These are phyloP conservation scores for Coregonus clupeaformis DNA, from an alignment of 2,113 vertebrate genomes.

Conservation along the genomic window DNA sequence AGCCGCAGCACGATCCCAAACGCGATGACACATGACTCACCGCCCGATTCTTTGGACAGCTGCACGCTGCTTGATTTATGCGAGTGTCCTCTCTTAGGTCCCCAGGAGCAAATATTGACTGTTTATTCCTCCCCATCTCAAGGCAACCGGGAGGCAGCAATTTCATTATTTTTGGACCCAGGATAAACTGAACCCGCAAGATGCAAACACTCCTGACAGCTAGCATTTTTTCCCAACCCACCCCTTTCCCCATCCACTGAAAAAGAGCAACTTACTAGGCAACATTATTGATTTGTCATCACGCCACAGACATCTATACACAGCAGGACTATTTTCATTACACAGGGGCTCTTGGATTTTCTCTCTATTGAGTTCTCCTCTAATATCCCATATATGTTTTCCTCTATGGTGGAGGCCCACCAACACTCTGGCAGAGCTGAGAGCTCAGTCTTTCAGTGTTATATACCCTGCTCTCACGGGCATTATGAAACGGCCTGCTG, in stretches of 20 bases:
- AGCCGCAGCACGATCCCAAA: slow-evolving; percentile 67
- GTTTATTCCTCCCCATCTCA: slow-evolving; percentile 73
- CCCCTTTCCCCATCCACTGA: slow-evolving; percentile 1
- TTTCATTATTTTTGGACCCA: slow-evolving; percentile 72
- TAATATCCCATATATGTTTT: slow-evolving; percentile 27
- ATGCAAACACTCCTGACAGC: slow-evolving; percentile 72
- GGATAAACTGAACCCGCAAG: slow-evolving; percentile 72
- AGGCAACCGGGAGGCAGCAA: slow-evolving; percentile 69
- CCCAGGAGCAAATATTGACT: slow-evolving; percentile 77
- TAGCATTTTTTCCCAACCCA: slow-evolving; percentile 43
- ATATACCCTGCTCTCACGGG: not conserved
- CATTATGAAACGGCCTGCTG: not conserved
- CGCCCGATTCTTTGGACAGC: slow-evolving; percentile 72
- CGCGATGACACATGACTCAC: slow-evolving; percentile 72
- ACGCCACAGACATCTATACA: slow-evolving; percentile 52
- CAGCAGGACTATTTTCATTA: slow-evolving; percentile 64
- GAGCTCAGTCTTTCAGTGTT: not conserved
- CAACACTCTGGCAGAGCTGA: slow-evolving; percentile 1
- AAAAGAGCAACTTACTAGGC: slow-evolving; percentile 55
- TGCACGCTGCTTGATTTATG: slow-evolving; percentile 80
- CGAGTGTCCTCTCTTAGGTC: slow-evolving; percentile 60
- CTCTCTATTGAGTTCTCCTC: slow-evolving; percentile 16
- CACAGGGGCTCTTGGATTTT: slow-evolving; percentile 38
- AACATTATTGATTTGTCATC: slow-evolving; percentile 70
- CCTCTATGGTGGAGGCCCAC: slow-evolving; percentile 35